Evolutionary conservation across 2,113 vertebrate genomes (phyloP).

Genomic region (Smithornis capensis): DNA sequence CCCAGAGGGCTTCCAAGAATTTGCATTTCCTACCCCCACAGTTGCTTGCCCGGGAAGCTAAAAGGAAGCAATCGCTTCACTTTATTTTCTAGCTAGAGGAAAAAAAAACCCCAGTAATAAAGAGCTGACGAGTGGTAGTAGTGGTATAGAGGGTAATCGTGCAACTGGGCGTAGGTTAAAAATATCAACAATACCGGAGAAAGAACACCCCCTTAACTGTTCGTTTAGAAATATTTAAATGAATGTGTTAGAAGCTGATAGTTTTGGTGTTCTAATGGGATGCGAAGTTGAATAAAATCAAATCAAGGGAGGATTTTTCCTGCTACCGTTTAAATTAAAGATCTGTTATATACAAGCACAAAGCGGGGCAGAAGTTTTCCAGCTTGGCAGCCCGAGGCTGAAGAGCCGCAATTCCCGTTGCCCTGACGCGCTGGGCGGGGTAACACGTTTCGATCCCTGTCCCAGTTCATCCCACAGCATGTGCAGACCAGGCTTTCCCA

Average conservation of each 20-base stretch:
- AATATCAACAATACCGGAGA: not conserved
- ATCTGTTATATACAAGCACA: not conserved
- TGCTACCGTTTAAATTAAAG: accelerated
- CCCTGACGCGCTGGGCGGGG: accelerated
- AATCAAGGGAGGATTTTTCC: not conserved
- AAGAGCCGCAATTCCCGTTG: not conserved
- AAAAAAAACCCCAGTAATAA: not conserved
- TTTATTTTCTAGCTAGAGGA: not conserved
- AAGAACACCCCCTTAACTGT: not conserved
- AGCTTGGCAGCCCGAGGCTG: not conserved
- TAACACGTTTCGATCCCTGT: accelerated
- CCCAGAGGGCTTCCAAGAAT: not conserved
- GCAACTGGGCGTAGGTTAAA: not conserved
- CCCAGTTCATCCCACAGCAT: not conserved
- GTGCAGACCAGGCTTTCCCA: accelerated
- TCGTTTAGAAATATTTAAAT: not conserved
- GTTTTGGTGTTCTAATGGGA: not conserved
- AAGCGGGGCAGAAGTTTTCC: not conserved
- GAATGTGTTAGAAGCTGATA: not conserved
- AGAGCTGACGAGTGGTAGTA: not conserved
- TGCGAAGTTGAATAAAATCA: not conserved
- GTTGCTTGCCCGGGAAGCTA: not conserved
- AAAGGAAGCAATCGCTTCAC: not conserved
- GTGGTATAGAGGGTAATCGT: not conserved
- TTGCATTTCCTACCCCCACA: conserved; percentile 39